Conservation (phyloP, 35 echinoderm and acorn worm genomes). For the Acanthaster planci region DNA sequence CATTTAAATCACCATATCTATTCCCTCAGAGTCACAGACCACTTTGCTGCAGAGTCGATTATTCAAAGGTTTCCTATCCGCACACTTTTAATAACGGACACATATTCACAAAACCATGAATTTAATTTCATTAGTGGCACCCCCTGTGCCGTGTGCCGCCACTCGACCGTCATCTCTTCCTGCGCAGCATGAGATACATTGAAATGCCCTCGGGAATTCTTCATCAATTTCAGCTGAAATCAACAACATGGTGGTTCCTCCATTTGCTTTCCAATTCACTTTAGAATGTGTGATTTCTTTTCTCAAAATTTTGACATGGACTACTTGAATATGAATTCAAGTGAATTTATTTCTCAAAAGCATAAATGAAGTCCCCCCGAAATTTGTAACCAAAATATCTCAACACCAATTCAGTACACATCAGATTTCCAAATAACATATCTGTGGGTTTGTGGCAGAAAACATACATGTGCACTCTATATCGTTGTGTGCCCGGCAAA, state of each 20-base stretch:
- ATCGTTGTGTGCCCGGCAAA: no score
- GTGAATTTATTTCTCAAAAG: no score
- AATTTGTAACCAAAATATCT: no score
- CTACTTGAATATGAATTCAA: no score
- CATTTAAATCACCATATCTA: no score
- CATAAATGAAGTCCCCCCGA: no score
- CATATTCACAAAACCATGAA: constrained; percentile 23
- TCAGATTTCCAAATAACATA: no score
- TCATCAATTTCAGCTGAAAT: constrained; percentile 9
- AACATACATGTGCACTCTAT: no score
- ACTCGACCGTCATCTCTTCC: not conserved
- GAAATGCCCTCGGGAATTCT: not conserved
- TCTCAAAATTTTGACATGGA: no score
- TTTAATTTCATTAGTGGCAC: constrained; percentile 23
- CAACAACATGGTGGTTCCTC: not conserved
- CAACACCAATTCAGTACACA: no score
- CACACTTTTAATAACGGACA: constrained; percentile 24
- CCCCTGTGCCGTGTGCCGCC: constrained; percentile 1
- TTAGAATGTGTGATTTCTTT: not conserved
- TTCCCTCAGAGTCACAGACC: no score
- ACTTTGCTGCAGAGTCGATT: not conserved
- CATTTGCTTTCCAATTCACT: not conserved
- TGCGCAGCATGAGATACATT: constrained; percentile 1
- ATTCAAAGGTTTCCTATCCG: not conserved
- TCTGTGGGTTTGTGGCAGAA: no score